phyloP scores from a whole-genome alignment of 2,888 invertebrate species.

The Orthosia gracilis region DNA sequence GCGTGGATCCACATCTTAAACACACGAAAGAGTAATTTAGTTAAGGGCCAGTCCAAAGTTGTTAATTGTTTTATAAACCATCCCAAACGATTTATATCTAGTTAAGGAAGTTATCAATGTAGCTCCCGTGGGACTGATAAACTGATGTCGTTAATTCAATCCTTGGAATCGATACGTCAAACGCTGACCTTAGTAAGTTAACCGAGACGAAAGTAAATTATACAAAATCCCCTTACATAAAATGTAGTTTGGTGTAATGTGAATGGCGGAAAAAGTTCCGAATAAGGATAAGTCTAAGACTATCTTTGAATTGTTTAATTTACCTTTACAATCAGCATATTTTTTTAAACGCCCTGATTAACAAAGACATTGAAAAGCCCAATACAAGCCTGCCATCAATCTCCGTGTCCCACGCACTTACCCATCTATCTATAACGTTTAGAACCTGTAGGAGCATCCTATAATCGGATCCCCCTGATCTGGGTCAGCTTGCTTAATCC shows the following conservation, averaged over 20 bases:
- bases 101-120: not conserved
- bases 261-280: not conserved
- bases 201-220: not conserved
- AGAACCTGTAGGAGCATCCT: constrained; percentile 29
- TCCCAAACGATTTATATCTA: not conserved
- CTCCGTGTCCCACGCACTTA: constrained; percentile 31
- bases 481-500: constrained; percentile 56
- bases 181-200: not conserved
- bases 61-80: constrained; percentile 15
- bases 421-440: constrained; percentile 36
- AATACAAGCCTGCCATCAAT: constrained; percentile 47
- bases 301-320: not conserved
- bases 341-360: constrained; percentile 16
- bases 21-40: no score
- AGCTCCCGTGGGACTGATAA: constrained; percentile 6
- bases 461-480: constrained; percentile 32
- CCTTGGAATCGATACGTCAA: not conserved
- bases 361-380: constrained; percentile 26
- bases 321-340: not conserved
- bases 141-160: constrained; percentile 9
- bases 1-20: no score
- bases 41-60: not conserved
- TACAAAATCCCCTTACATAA: no score
- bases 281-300: not conserved
- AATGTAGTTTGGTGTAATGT: not conserved